These are phyloP conservation scores for Hemicordylus capensis DNA, from an alignment of 2,113 vertebrate species.

Conservation along the genomic window DNA sequence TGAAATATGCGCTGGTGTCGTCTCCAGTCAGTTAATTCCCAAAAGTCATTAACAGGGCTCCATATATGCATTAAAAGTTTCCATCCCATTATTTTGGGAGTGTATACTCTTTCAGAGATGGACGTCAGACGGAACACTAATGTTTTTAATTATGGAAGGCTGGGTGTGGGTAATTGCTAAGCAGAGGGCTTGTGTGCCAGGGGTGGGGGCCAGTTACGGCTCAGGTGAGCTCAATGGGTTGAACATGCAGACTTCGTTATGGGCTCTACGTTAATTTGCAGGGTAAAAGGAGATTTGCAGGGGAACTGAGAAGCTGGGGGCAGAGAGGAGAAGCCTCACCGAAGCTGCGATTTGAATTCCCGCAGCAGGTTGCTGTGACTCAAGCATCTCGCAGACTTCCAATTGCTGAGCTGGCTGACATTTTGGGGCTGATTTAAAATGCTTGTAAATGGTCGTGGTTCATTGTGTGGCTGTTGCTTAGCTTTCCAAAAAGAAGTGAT, in stretches of 20 bases:
- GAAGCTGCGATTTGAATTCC: background rate
- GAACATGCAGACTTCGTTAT: background rate
- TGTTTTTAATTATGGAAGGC: slow-evolving; percentile 66
- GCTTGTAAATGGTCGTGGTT: too few species aligned
- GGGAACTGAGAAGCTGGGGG: background rate
- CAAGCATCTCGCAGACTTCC: background rate
- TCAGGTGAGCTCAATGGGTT: background rate
- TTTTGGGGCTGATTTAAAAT: too few species aligned
- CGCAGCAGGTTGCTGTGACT: background rate
- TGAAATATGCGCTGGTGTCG: background rate
- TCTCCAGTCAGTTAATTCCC: slow-evolving; percentile 24
- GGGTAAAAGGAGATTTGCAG: background rate
- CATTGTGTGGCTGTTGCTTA: too few species aligned
- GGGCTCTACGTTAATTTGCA: slow-evolving; percentile 34
- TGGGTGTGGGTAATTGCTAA: background rate
- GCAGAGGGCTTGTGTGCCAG: background rate
- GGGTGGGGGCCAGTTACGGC: background rate
- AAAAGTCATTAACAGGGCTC: slow-evolving; percentile 38
- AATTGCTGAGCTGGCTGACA: too few species aligned
- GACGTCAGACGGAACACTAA: background rate
- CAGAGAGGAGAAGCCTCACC: background rate
- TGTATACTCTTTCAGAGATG: slow-evolving; percentile 38
- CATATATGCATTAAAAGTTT: slow-evolving; percentile 48
- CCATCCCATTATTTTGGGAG: background rate
- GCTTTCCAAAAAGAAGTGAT: too few species aligned